Conservation (phyloP, 2,888 invertebrate species). For the Seladonia tumulorum region DNA sequence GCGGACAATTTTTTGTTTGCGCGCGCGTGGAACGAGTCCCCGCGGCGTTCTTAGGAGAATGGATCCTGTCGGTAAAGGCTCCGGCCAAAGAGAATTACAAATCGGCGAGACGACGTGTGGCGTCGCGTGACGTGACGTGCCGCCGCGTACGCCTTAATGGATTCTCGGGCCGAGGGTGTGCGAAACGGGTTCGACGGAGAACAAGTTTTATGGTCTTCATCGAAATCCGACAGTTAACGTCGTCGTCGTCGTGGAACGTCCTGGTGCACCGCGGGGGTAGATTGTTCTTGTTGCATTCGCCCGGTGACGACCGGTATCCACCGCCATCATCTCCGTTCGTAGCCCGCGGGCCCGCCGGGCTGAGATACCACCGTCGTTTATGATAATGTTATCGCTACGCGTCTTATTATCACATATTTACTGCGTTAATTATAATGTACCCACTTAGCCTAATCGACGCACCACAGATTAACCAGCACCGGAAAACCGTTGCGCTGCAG, state of each 20-base stretch:
- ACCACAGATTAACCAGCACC: not conserved
- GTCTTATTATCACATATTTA: conserved; percentile 29
- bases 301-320: conserved; percentile 16
- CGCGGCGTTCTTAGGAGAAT: conserved; percentile 37
- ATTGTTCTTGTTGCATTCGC: not conserved
- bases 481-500: not conserved
- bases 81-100: conserved; percentile 49
- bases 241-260: not conserved
- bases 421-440: conserved; percentile 10
- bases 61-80: conserved; percentile 39
- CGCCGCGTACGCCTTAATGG: conserved; percentile 54
- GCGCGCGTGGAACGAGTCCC: conserved; percentile 20
- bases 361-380: conserved; percentile 7
- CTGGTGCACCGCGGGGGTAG: not conserved
- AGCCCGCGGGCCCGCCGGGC: not conserved
- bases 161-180: conserved; percentile 27
- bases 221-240: conserved; percentile 49
- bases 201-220: conserved; percentile 52
- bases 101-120: conserved; percentile 47
- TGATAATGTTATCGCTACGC: conserved; percentile 16
- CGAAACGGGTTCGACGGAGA: conserved; percentile 40
- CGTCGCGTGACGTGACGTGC: conserved; percentile 48
- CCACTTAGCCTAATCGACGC: conserved; percentile 14
- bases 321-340: not conserved
- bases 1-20: conserved; percentile 17